Conservation (phyloP, 2,888 invertebrate species). For the Octodonta nipae region DNA sequence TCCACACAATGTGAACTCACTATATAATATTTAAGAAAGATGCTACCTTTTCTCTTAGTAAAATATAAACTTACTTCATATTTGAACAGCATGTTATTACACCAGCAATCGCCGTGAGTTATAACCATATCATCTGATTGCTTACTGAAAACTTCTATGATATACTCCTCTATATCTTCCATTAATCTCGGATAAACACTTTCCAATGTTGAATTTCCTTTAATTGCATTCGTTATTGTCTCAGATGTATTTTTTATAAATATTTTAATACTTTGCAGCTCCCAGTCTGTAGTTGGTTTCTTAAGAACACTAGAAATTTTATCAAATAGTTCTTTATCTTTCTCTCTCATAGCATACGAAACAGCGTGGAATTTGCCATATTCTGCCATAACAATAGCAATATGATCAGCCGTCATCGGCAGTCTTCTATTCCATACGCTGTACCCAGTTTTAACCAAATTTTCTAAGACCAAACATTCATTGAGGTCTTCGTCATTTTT, state of each 20-base stretch:
- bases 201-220: neutral
- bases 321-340: slow-evolving; percentile 10
- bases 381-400: slow-evolving; percentile 10
- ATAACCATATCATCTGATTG: neutral
- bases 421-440: slow-evolving; percentile 9
- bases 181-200: neutral
- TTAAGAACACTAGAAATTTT: neutral
- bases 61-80: slow-evolving; percentile 13
- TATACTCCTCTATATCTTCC: neutral
- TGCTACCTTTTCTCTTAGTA: neutral
- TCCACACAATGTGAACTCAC: too few species aligned
- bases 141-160: neutral
- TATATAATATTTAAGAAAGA: neutral
- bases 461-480: slow-evolving; percentile 20
- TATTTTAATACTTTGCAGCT: neutral
- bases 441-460: slow-evolving; percentile 19
- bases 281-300: too few species aligned
- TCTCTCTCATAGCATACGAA: slow-evolving; percentile 12
- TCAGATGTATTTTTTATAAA: neutral
- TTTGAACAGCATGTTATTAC: slow-evolving; percentile 17
- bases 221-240: neutral
- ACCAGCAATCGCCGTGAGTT: neutral
- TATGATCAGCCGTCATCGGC: slow-evolving; percentile 11
- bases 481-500: slow-evolving; percentile 6
- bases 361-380: slow-evolving; percentile 14